Evolutionary conservation across 2,888 invertebrate species (phyloP).

Genomic region (Belgica antarctica): DNA sequence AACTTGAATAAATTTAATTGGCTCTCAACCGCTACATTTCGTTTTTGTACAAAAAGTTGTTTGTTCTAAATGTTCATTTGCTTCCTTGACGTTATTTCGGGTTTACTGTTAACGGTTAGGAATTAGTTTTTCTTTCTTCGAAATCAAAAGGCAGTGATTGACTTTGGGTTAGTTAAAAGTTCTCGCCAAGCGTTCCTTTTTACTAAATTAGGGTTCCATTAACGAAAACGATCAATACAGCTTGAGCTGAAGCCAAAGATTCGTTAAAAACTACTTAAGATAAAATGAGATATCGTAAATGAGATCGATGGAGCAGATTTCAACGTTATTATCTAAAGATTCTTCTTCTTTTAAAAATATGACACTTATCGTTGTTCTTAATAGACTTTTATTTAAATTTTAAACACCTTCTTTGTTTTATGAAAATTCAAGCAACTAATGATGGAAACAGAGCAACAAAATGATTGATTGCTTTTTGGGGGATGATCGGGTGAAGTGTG

Average conservation of each 20-base stretch:
- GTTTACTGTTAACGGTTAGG: constrained; percentile 1
- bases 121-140: not conserved
- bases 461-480: constrained; percentile 4
- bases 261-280: not conserved
- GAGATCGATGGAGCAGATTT: constrained; percentile 8
- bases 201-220: not conserved
- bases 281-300: not conserved
- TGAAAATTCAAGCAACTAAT: constrained; percentile 11
- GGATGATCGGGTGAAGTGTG: too few relatives aligned
- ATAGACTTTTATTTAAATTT: constrained; percentile 20
- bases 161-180: constrained; percentile 3
- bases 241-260: not conserved
- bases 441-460: constrained; percentile 2
- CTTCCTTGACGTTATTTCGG: too few relatives aligned
- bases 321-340: constrained; percentile 17
- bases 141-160: constrained; percentile 24
- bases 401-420: constrained; percentile 12
- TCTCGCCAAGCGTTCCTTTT: not conserved
- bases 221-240: not conserved
- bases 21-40: not conserved
- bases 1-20: not conserved
- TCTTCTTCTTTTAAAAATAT: constrained; percentile 15
- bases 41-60: constrained; percentile 1
- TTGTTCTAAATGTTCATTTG: not conserved
- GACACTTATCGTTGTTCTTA: constrained; percentile 15